Evolutionary conservation across 2,888 invertebrate species (phyloP).

Genomic region (Mesopsocus fuscifrons): DNA sequence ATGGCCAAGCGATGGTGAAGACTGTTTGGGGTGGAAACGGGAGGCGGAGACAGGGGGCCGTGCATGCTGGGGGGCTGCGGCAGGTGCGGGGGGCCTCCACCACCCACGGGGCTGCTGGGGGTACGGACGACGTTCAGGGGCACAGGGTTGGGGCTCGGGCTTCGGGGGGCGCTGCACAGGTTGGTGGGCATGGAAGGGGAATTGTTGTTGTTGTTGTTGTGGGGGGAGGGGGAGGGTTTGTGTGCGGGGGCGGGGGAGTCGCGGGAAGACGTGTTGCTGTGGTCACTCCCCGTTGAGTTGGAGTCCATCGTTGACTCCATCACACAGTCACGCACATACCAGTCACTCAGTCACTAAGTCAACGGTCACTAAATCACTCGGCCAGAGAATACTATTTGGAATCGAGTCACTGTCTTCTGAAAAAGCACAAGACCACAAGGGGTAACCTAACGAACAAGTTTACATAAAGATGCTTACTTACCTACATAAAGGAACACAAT

Average conservation of each 20-base stretch:
- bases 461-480: too few species aligned
- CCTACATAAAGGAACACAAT: too few species aligned
- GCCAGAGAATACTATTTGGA: too few species aligned
- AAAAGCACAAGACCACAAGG: too few species aligned
- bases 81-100: constrained; percentile 26
- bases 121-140: constrained; percentile 11
- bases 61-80: constrained; percentile 26
- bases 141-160: constrained; percentile 7
- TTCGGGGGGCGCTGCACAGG: constrained; percentile 1
- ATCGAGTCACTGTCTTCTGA: too few species aligned
- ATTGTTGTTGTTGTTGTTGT: constrained; percentile 4
- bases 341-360: too few species aligned
- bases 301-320: constrained; percentile 9
- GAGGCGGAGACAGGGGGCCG: constrained; percentile 30
- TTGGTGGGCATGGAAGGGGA: constrained; percentile 8
- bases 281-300: constrained; percentile 8
- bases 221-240: neutral
- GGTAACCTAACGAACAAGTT: too few species aligned
- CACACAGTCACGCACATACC: neutral
- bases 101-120: constrained; percentile 11
- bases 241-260: constrained; percentile 5
- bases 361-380: too few species aligned
- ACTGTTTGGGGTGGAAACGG: constrained; percentile 29
- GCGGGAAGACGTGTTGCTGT: constrained; percentile 6
- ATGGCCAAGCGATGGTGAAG: constrained; percentile 30